Conservation (phyloP, 2,888 invertebrate genomes). For the Drosophila phalerata region DNA sequence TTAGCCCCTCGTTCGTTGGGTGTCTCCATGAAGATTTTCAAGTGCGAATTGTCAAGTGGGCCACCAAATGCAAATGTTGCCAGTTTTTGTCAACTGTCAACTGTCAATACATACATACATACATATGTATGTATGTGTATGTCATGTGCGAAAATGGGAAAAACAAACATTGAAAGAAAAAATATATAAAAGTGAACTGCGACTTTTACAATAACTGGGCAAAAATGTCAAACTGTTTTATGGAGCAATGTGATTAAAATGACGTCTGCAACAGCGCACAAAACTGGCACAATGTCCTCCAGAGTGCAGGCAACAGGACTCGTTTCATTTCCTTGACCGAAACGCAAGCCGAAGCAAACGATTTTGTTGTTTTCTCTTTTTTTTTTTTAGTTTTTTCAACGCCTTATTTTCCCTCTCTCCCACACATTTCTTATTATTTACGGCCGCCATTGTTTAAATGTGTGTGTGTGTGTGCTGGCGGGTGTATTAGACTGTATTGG, state of each 20-base stretch:
- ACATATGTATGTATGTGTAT: background rate
- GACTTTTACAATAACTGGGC: constrained; percentile 46
- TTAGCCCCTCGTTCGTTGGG: constrained; percentile 18
- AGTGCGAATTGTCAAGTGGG: constrained; percentile 71
- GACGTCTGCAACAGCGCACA: constrained; percentile 59
- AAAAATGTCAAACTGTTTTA: constrained; percentile 50
- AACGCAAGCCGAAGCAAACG: constrained; percentile 69
- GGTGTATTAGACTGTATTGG: constrained; percentile 24
- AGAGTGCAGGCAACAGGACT: constrained; percentile 35
- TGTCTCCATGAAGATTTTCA: constrained; percentile 53
- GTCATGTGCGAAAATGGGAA: background rate
- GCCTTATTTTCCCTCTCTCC: constrained; percentile 5
- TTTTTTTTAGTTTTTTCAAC: constrained; percentile 2
- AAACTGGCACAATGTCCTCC: constrained; percentile 74
- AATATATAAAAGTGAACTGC: constrained; percentile 21
- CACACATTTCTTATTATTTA: constrained; percentile 62
- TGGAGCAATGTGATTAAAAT: constrained; percentile 73
- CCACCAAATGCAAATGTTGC: constrained; percentile 70
- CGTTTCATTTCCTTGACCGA: constrained; percentile 74
- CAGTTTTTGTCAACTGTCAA: constrained; percentile 60
- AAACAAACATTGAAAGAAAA: constrained; percentile 29
- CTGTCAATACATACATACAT: constrained; percentile 45
- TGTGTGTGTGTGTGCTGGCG: constrained; percentile 17
- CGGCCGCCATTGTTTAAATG: constrained; percentile 61
- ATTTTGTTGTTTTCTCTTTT: constrained; percentile 26